Percentiles rank a stretch among this genome's conserved stretches.
Conservation (phyloP, 2,888 invertebrate species). For the Rotaria macrura region DNA sequence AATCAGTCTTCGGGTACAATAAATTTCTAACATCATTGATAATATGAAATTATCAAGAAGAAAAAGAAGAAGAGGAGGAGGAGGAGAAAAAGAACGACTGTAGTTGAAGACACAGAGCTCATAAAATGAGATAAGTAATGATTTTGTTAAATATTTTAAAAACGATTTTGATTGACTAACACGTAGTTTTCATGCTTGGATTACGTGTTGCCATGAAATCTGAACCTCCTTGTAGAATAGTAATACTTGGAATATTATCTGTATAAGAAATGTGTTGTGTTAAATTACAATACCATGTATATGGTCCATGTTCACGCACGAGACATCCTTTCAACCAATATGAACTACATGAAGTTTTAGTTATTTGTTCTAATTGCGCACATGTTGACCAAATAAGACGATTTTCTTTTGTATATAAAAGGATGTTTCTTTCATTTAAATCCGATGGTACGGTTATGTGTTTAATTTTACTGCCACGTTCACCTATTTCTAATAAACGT, state of each 20-base stretch:
- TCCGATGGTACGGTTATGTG: neutral
- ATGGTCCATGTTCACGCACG: neutral
- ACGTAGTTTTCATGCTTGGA: neutral
- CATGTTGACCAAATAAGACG: neutral
- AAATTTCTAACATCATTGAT: too few relatives aligned
- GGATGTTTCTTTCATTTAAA: neutral
- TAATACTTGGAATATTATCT: neutral
- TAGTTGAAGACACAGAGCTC: too few relatives aligned
- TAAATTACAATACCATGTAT: neutral
- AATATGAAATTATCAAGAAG: too few relatives aligned
- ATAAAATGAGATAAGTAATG: too few relatives aligned
- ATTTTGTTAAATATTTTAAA: neutral
- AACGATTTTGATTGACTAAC: neutral
- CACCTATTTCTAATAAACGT: neutral
- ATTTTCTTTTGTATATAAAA: neutral
- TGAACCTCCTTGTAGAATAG: neutral
- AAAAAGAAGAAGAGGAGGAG: too few relatives aligned
- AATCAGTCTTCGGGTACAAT: too few relatives aligned
- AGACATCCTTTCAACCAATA: neutral
- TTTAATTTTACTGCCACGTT: neutral
- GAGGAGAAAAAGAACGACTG: too few relatives aligned
- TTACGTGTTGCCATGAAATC: neutral
- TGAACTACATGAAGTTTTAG: neutral
- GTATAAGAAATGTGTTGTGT: constrained; percentile 1
- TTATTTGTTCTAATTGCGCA: neutral